Evolutionary conservation across 2,797 vertebrate species (phyloP).

Genomic region (Sebastes wilsoni): DNA sequence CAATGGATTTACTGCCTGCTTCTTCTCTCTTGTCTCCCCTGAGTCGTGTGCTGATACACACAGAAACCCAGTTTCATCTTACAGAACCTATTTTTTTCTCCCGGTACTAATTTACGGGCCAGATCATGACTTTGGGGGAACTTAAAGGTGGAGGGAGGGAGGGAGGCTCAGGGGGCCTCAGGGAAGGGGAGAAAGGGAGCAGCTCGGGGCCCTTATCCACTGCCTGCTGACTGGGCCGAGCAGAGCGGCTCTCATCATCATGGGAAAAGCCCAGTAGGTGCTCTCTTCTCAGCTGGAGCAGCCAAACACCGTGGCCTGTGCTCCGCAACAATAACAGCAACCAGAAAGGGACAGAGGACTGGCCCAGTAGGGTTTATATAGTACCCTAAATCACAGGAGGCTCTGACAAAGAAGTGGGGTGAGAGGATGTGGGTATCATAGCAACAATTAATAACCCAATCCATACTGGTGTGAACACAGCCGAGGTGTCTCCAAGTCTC

Average conservation of each 20-base stretch:
- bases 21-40: conserved; percentile 86
- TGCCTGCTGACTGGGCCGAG: conserved; percentile 66
- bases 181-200: conserved; percentile 62
- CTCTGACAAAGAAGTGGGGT: conserved; percentile 61
- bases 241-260: conserved; percentile 66
- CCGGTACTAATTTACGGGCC: conserved; percentile 80
- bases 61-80: conserved; percentile 83
- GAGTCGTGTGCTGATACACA: conserved; percentile 83
- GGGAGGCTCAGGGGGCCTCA: conserved; percentile 47
- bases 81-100: conserved; percentile 81
- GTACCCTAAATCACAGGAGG: conserved; percentile 67
- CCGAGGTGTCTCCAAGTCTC: conserved; percentile 16
- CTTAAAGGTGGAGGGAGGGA: conserved; percentile 51
- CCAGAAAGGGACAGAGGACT: conserved; percentile 60
- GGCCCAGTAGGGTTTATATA: conserved; percentile 72
- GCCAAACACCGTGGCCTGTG: conserved; percentile 70
- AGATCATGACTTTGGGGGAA: conserved; percentile 74
- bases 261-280: conserved; percentile 77
- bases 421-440: conserved; percentile 73
- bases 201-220: conserved; percentile 60
- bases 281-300: conserved; percentile 73
- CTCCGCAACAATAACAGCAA: conserved; percentile 67
- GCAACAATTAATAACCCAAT: conserved; percentile 73
- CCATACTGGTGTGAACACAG: conserved; percentile 44
- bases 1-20: conserved; percentile 87